Conservation (phyloP, 2,888 invertebrate genomes). For the Argyresthia albistria region DNA sequence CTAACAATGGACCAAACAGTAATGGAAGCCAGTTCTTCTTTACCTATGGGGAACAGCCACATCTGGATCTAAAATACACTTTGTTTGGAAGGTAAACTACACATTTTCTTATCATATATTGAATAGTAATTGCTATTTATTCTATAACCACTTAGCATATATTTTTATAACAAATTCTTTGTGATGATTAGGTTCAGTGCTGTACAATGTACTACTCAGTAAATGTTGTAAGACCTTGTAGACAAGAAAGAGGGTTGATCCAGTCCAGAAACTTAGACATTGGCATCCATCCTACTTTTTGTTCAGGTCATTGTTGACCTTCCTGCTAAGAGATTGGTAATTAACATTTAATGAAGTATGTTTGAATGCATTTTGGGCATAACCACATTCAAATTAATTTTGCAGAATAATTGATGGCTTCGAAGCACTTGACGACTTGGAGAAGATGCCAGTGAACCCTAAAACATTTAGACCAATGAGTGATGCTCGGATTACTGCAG, state of each 20-base stretch:
- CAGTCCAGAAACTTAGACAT: too few species aligned
- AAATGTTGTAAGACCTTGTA: too few species aligned
- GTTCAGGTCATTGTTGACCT: too few species aligned
- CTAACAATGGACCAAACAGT: slow-evolving; percentile 97
- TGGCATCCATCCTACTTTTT: too few species aligned
- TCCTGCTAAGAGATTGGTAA: too few species aligned
- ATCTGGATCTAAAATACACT: slow-evolving; percentile 97
- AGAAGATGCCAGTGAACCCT: slow-evolving; percentile 94
- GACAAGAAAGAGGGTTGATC: too few species aligned
- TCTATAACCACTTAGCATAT: neutral
- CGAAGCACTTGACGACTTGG: slow-evolving; percentile 95
- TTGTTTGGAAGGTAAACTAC: slow-evolving; percentile 90
- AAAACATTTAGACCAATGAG: slow-evolving; percentile 91
- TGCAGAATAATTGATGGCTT: slow-evolving; percentile 97
- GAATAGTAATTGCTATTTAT: neutral
- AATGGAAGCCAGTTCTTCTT: slow-evolving; percentile 99
- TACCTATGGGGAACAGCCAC: slow-evolving; percentile 93
- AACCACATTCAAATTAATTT: slow-evolving; percentile 19
- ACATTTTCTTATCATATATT: neutral
- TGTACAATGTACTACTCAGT: too few species aligned
- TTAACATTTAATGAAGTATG: too few species aligned
- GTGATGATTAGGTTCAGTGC: neutral
- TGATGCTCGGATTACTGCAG: slow-evolving; percentile 88
- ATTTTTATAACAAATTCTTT: neutral
- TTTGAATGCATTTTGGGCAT: neutral